These are phyloP conservation scores for Odontamblyopus lacepedii DNA, from an alignment of 2,797 vertebrate species.

Conservation along the genomic window DNA sequence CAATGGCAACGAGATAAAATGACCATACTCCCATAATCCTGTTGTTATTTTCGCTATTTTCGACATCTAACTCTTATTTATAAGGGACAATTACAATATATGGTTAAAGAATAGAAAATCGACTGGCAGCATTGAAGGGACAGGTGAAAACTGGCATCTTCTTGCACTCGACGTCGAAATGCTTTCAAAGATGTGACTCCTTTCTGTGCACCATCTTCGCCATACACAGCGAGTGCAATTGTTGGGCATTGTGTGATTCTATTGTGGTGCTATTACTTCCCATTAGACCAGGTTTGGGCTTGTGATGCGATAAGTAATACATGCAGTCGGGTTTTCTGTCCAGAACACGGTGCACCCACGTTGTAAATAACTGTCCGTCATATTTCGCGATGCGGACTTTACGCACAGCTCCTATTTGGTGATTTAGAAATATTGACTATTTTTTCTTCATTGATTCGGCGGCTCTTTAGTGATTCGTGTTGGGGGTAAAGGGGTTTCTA, in stretches of 20 bases:
- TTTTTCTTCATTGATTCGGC: conserved; percentile 12
- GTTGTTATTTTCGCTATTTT: not conserved
- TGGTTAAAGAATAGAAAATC: not conserved
- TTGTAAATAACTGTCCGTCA: not conserved
- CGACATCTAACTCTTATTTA: not conserved
- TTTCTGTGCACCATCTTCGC: conserved; percentile 31
- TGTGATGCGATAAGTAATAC: conserved; percentile 19
- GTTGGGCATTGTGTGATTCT: conserved; percentile 52
- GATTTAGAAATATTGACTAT: not conserved
- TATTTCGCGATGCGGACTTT: not conserved
- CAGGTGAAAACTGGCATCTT: conserved; percentile 7
- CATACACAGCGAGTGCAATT: conserved; percentile 17
- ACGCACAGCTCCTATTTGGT: conserved; percentile 7
- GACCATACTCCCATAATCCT: not conserved
- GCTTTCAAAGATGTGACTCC: conserved; percentile 16
- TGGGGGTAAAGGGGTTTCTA: conserved; percentile 8
- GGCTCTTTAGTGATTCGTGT: conserved; percentile 2
- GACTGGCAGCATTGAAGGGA: too few species aligned
- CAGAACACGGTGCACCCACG: conserved; percentile 2
- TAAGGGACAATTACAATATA: not conserved
- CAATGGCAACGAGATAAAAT: not conserved
- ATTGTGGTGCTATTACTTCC: conserved; percentile 20
- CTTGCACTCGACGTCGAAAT: conserved; percentile 18
- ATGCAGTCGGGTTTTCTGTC: conserved; percentile 14
- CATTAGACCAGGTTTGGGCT: conserved; percentile 8